Evolutionary conservation across 30 jellyfish, hydroid and myxozoan genomes (phyloP).

Genomic region (Aurelia aurita complex sp. Pacific): DNA sequence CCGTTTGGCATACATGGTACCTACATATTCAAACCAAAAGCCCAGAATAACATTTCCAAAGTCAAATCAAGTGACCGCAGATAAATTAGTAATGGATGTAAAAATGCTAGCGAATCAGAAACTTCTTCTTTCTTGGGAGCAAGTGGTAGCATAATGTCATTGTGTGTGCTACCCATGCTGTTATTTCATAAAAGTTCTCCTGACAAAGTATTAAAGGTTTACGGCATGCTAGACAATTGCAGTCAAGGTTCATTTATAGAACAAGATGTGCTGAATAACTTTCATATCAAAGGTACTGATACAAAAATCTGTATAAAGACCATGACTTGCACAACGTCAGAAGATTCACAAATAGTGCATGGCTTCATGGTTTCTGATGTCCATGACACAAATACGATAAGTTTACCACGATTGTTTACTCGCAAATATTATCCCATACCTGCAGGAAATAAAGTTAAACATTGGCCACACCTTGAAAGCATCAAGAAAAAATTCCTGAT

Average conservation of each 20-base stretch:
- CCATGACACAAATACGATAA: not conserved
- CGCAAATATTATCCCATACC: too few relatives aligned
- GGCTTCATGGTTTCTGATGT: slow-evolving; percentile 23
- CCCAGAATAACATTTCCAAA: not conserved
- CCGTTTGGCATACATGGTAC: not conserved
- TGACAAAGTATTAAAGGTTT: too few relatives aligned
- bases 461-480: too few relatives aligned
- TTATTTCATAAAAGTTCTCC: too few relatives aligned
- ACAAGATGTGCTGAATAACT: too few relatives aligned
- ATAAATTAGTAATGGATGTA: slow-evolving; percentile 16
- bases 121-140: slow-evolving; percentile 10
- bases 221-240: too few relatives aligned
- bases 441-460: too few relatives aligned
- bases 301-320: too few relatives aligned
- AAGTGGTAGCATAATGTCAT: not conserved
- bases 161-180: not conserved
- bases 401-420: too few relatives aligned
- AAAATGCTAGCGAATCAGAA: slow-evolving; percentile 12
- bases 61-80: not conserved
- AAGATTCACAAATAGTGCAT: slow-evolving; percentile 9
- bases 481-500: not conserved
- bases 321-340: slow-evolving; percentile 10
- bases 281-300: too few relatives aligned
- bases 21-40: not conserved
- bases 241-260: too few relatives aligned